Evolutionary conservation across 2,797 vertebrate genomes (phyloP).

Genomic region (Phylloscopus collybita): DNA sequence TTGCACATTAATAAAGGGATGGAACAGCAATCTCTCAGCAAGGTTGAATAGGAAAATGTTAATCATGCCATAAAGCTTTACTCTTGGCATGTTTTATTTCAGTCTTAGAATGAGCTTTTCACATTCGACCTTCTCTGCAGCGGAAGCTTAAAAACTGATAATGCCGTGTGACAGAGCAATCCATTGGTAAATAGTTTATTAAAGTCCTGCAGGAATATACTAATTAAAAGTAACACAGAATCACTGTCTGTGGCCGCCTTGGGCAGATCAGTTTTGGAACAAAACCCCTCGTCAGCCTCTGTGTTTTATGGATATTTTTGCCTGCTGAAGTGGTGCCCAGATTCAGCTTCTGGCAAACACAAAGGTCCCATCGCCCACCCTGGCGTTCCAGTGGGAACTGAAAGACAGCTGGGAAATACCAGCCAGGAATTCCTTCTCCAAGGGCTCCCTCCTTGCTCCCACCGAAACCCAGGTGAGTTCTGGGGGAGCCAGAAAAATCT

Average conservation of each 20-base stretch:
- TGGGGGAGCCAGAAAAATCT: background rate
- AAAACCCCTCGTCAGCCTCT: background rate
- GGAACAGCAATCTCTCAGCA: slow-evolving; percentile 18
- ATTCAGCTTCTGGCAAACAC: background rate
- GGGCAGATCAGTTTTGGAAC: background rate
- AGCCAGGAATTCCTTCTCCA: background rate
- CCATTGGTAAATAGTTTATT: slow-evolving; percentile 33
- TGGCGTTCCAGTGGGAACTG: background rate
- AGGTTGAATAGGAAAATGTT: slow-evolving; percentile 50
- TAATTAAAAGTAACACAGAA: slow-evolving; percentile 33
- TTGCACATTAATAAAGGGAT: slow-evolving; percentile 31
- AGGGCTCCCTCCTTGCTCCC: background rate
- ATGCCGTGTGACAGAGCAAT: background rate
- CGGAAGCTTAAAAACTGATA: background rate
- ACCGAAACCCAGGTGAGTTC: background rate
- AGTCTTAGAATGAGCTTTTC: slow-evolving; percentile 11
- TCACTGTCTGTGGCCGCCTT: background rate
- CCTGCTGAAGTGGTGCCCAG: background rate
- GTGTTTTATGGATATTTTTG: background rate
- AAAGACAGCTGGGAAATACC: background rate
- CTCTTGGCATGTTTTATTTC: slow-evolving; percentile 15
- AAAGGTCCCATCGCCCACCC: background rate
- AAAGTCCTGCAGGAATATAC: background rate
- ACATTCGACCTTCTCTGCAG: slow-evolving; percentile 23
- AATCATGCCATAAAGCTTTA: slow-evolving; percentile 19